Conservation (phyloP, 37 sponge, comb jelly and placozoan species). For the Petrosia ficiformis region DNA sequence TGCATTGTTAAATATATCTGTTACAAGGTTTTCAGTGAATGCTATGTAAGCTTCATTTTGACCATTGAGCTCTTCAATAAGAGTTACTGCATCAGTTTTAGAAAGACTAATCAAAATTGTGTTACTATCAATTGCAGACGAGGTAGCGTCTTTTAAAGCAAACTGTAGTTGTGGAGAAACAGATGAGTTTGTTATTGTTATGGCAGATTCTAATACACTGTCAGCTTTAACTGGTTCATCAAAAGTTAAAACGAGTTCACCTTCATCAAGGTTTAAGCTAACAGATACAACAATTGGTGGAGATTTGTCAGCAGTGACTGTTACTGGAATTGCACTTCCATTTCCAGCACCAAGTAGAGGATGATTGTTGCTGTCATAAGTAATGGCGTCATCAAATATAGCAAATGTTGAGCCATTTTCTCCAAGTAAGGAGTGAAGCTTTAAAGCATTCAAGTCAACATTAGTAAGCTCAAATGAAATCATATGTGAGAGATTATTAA, state of each 20-base stretch:
- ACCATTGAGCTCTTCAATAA: constrained; percentile 3
- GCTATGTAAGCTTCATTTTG: background rate
- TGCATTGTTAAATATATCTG: constrained; percentile 52
- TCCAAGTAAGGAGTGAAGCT: constrained; percentile 41
- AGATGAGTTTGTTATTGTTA: constrained; percentile 14
- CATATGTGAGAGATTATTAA: constrained; percentile 50
- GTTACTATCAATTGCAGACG: background rate
- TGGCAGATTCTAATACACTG: constrained; percentile 24
- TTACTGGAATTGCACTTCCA: constrained; percentile 46
- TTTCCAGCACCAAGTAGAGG: constrained; percentile 52
- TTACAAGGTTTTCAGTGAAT: constrained; percentile 31
- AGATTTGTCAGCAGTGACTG: constrained; percentile 46
- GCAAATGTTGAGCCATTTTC: constrained; percentile 56
- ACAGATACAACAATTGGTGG: constrained; percentile 39
- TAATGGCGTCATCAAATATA: constrained; percentile 36
- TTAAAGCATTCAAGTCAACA: constrained; percentile 52
- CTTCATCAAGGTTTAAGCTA: constrained; percentile 52
- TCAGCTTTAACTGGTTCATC: constrained; percentile 61
- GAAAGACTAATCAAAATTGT: background rate
- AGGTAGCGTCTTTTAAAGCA: background rate
- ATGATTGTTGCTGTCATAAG: constrained; percentile 52
- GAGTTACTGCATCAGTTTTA: constrained; percentile 1
- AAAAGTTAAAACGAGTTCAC: constrained; percentile 55
- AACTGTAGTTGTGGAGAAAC: background rate
- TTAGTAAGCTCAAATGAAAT: constrained; percentile 33